Base-by-base conservation (phyloP, 1,140 invertebrate genomes). In the Cryptotermes secundus region DNA sequence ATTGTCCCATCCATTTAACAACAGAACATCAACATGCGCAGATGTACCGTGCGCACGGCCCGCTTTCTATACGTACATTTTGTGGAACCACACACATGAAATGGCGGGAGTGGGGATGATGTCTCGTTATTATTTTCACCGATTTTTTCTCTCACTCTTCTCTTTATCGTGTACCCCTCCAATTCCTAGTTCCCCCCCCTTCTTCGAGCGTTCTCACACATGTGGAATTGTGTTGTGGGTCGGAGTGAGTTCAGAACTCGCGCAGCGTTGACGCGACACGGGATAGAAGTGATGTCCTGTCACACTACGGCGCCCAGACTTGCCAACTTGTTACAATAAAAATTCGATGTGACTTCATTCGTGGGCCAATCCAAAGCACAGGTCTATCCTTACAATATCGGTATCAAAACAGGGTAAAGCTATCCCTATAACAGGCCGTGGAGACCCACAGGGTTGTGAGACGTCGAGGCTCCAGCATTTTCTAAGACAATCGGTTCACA, bases 1-100 rank as follows among this genome's bases (percentile, higher is more conserved):
- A 72, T 72, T 72, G 59, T 72, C 26, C 59, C 59, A 31, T 72
- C 59, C 59, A 72, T 72, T 72, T 72, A 72, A 72, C 59, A 72
- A 72, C 59, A 59, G 22, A 59, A 59, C 53, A 59, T 59, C 53
- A 72, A 72, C 59, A 72, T 72, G 59, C 59, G 59, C 59, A 72
- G n/a, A n/a, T 31, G 3, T 7, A 26, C 59, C 26, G 4, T 31
- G 59, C 59, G 59, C n/a, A 16, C 10, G 59, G 26, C n/a, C 12
- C 7, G n/a, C 31, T 72, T 72, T 72, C 59, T 26, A 72, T 72
- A 72, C 26, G 31, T 72, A 72, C 59, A 72, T 72, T 72, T 31
- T 72, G 26, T n/a, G 59, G 59, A 72, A 72, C 59, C 59, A 72
- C 26, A 31, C 59, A 72, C 59, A 72, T 72, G 26, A n/a, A 59